A percentile compares a stretch with the other conserved stretches of the same genome.
phyloP scores from a whole-genome alignment of 35 echinoderm and acorn worm species.

The Diadema setosum region DNA sequence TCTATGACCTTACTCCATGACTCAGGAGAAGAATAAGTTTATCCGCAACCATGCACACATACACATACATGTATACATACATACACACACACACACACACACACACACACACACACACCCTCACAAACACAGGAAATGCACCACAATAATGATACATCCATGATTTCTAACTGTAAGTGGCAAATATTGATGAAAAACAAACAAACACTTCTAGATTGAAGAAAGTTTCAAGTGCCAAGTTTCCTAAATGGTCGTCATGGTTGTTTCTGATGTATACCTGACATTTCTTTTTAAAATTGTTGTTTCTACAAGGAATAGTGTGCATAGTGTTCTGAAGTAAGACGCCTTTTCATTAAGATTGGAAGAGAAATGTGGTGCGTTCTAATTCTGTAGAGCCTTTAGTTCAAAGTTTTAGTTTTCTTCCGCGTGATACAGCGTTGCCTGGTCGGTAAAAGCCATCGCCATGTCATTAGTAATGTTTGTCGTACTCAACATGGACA shows the following conservation, averaged over 20 bases:
- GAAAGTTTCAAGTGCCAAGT: not conserved
- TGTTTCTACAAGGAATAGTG: no score
- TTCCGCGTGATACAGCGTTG: no score
- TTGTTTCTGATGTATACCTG: not conserved
- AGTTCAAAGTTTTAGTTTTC: no score
- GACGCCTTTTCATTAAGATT: no score
- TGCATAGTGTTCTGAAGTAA: no score
- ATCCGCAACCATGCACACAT: not conserved
- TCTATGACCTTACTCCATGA: not conserved
- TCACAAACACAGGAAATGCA: not conserved
- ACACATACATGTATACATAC: not conserved
- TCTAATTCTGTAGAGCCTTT: no score
- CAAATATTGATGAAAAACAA: not conserved
- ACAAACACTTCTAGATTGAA: not conserved
- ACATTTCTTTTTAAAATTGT: no score
- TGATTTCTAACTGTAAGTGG: not conserved
- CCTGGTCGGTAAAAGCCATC: no score
- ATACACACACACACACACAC: not conserved
- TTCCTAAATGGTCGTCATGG: not conserved
- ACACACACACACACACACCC: not conserved
- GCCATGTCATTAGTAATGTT: no score
- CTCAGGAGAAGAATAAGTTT: no score
- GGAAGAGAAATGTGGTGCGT: no score
- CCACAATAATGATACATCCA: not conserved
- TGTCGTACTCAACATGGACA: no score